Evolutionary conservation across 2,888 invertebrate species (phyloP), one percentile per base, ranked within the genome.

Genomic region (Ophion costatus): DNA sequence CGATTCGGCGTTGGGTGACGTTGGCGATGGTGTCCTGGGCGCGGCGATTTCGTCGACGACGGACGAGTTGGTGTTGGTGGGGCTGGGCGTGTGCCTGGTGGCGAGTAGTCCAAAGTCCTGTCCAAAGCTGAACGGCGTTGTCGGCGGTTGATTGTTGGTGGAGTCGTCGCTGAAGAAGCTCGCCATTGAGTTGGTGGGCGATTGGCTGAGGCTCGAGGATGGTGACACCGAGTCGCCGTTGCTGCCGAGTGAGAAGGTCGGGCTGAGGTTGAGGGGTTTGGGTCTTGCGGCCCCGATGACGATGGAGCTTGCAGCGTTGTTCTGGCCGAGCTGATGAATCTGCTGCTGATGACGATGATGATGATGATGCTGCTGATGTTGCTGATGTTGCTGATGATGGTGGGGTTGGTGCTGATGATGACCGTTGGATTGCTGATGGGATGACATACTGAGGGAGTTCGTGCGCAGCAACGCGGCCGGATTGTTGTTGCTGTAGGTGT

Each of bases 131-230:
- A 92, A 93, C 5, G 92, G 89, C 11, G 91, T 91, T 4, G 89
- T 93, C 89, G 90, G 94, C 90, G 89, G 93, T 90, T 89, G 87
- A 75, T 66, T 76, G 66, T 51, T 66, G 66, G 33, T 67, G 79
- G 94, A 94, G 77, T 95, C 95, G 91, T 95, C 95, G 91, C 95
- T 95, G 91, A 95, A 95, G 91, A 95, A 95, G 86, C 95, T 95
- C 57, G 95, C 95, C 94, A 95, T 95, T 61, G 95, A 95, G 83
- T 95, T 95, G 74, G 96, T 95, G 4, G 96, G 96, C 67, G 95
- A 95, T 89, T 95, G 96, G 88, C 95, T 95, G 69, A 96, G 94
- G 90, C 96, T 96, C 87, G 96, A 95, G 2, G 96, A 95, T 0
- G 96, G 95, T 70, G 95, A 95, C 4, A 95, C 94, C 61, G 95